These are phyloP conservation scores for Orycteropus afer DNA, from an alignment of 2,113 vertebrate genomes.

Conservation along the genomic window DNA sequence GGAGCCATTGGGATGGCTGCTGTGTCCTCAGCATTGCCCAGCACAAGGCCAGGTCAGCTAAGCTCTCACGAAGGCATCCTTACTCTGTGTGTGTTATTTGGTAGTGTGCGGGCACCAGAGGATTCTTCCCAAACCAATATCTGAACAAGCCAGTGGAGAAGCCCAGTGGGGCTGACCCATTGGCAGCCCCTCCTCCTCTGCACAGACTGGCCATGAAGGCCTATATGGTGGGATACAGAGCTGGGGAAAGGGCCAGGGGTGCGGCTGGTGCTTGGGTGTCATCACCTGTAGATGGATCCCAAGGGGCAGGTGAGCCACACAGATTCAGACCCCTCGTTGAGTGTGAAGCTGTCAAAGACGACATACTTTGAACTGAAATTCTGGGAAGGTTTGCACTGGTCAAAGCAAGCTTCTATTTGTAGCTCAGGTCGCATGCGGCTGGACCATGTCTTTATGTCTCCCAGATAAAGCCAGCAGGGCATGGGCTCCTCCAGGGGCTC, in stretches of 20 bases:
- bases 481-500: not conserved
- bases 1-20: not conserved
- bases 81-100: not conserved
- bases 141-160: not conserved
- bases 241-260: not conserved
- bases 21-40: not conserved
- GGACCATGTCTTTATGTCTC: fast-evolving
- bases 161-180: fast-evolving
- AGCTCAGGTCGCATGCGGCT: slow-evolving; percentile 71
- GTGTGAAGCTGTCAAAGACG: slow-evolving; percentile 43
- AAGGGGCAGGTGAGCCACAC: slow-evolving; percentile 71
- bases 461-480: slow-evolving; percentile 65
- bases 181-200: not conserved
- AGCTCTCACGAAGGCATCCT: not conserved
- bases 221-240: not conserved
- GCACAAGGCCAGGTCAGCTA: fast-evolving
- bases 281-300: slow-evolving; percentile 80
- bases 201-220: not conserved
- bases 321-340: not conserved
- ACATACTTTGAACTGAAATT: fast-evolving
- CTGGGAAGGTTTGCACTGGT: not conserved
- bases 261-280: not conserved
- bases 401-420: slow-evolving; percentile 71
- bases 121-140: not conserved
- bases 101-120: not conserved